phyloP scores from a whole-genome alignment of 2,888 invertebrate genomes.

The Lasioglossum leucozonium region DNA sequence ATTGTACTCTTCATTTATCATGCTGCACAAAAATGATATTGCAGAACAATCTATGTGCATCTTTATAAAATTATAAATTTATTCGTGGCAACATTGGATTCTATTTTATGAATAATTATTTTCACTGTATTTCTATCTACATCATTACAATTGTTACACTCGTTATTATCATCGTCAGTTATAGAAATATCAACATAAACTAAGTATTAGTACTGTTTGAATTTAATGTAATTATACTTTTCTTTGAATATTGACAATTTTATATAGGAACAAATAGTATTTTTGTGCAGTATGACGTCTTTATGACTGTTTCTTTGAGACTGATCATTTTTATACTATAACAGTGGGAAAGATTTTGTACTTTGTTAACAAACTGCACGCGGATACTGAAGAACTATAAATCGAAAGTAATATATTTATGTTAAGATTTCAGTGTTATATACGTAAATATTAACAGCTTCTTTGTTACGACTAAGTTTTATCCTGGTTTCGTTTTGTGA shows the following conservation, averaged over 20 bases:
- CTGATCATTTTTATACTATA: conserved; percentile 48
- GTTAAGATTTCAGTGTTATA: conserved; percentile 36
- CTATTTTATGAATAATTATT: conserved; percentile 8
- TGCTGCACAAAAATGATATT: conserved; percentile 46
- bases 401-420: conserved; percentile 40
- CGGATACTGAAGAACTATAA: conserved; percentile 28
- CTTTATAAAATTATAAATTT: conserved; percentile 17
- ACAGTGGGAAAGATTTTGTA: conserved; percentile 36
- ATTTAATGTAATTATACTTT: conserved; percentile 6
- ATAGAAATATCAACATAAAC: neutral
- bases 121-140: conserved; percentile 8
- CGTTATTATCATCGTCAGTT: neutral
- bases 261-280: neutral
- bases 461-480: conserved; percentile 14
- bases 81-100: conserved; percentile 14
- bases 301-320: conserved; percentile 52
- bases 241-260: conserved; percentile 1
- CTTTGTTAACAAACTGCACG: conserved; percentile 42
- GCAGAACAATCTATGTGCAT: conserved; percentile 8
- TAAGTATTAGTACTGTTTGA: conserved; percentile 6
- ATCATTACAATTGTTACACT: conserved; percentile 4
- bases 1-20: conserved; percentile 28
- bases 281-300: conserved; percentile 47
- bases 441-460: conserved; percentile 28
- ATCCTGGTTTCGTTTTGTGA: conserved; percentile 18